Base-by-base conservation (phyloP, 2,113 vertebrate genomes). In the Arothron firmamentum region DNA sequence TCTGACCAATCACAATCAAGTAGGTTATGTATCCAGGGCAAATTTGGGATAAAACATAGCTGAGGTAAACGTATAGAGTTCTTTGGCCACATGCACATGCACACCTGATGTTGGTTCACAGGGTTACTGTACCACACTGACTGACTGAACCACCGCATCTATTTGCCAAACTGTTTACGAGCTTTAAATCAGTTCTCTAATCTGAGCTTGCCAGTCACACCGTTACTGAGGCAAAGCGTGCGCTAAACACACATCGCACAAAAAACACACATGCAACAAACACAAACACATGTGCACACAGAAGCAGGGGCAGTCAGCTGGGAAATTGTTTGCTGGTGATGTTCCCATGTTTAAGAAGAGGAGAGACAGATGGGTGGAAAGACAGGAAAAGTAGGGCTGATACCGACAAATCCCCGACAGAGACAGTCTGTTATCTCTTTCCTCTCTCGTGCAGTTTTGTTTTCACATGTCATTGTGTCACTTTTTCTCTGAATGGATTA, bases 131-230 rank as follows among this genome's bases (percentile, higher is more conserved):
- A 28, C 25, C 4, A 28, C 25, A 28, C 25, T 7, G 25, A 16
- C 42, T 79, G 78, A 80, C 70, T 68, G 78, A 77, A 69, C 55
- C 78, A 51, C 64, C 62, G 58, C 57, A 51, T 70, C 48, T 67
- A 77, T 84, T 83, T 84, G 77, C 62, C 67, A 28, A 52, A 61
- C 65, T 87, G 68, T 84, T 88, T 84, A 71, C 69, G 16, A 43
- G 4, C 51, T 43, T 81, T 62, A 85, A 84, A 88, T 80, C 84
- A 80, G 61, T 45, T 51, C n/a, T 79, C 76, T 84, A 84, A 87
- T 88, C 80, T 66, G 68, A 63, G 50, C 2, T 67, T 65, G 69
- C 57, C 67, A 62, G 56, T 84, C 82, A 79, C 25, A 58, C 58
- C 42, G 28, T 38, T 59, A 34, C 11, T 48, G 67, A 58, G 28